These are phyloP conservation scores for Molanna angustata DNA, from an alignment of 2,888 invertebrate genomes.

Conservation along the genomic window DNA sequence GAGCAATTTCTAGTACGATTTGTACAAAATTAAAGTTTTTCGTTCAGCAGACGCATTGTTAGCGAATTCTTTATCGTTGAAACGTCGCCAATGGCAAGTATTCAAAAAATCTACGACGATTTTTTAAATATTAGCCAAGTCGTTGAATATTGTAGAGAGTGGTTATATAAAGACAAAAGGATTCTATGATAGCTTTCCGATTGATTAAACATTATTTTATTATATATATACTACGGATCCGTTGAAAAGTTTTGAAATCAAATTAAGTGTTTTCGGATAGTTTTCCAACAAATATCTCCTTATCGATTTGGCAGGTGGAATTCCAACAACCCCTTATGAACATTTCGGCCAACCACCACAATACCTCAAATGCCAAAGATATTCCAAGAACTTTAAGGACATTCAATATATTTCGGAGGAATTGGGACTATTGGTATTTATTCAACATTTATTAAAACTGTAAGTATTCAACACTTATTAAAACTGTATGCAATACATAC, in stretches of 20 bases:
- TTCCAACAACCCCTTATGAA: conserved; percentile 13
- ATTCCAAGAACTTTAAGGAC: conserved; percentile 7
- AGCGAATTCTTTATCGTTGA: too few species aligned
- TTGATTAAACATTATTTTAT: conserved; percentile 1
- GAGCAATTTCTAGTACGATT: too few species aligned
- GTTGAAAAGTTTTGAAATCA: conserved; percentile 18
- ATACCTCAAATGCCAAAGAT: conserved; percentile 15
- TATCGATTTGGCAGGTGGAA: conserved; percentile 9
- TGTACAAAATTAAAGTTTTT: too few species aligned
- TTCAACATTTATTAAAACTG: too few species aligned
- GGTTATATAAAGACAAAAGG: background rate
- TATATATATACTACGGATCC: background rate
- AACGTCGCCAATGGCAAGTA: too few species aligned
- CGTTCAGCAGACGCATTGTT: too few species aligned
- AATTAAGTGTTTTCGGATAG: conserved; percentile 18
- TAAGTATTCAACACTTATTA: too few species aligned
- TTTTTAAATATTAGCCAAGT: background rate
- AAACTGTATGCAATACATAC: too few species aligned
- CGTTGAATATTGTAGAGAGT: background rate
- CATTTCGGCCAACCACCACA: conserved; percentile 10
- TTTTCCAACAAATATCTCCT: conserved; percentile 12
- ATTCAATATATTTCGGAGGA: background rate
- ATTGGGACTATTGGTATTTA: background rate
- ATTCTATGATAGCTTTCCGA: background rate
- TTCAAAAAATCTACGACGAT: too few species aligned